phyloP scores from a whole-genome alignment of 1,140 invertebrate species.

The Drosophila erecta region DNA sequence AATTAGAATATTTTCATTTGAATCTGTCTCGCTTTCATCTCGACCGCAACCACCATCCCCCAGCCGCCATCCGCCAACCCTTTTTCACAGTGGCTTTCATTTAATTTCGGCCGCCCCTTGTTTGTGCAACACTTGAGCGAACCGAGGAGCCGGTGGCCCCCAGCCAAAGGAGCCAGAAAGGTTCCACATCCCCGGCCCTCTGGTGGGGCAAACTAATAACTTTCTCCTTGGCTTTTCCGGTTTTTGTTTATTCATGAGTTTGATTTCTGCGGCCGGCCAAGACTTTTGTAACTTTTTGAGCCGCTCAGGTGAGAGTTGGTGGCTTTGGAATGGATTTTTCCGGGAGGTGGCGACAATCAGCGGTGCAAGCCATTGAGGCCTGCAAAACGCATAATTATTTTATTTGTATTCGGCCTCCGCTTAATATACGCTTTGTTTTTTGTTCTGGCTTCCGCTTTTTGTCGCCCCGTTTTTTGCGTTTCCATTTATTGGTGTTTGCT shows the following conservation, averaged over 20 bases:
- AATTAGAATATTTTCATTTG: conserved; percentile 63
- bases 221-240: conserved; percentile 66
- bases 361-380: conserved; percentile 1
- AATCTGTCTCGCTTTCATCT: conserved; percentile 49
- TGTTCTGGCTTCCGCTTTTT: not conserved
- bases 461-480: not conserved
- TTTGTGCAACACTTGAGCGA: conserved; percentile 74
- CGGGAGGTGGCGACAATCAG: conserved; percentile 16
- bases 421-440: conserved; percentile 16
- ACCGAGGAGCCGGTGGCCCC: conserved; percentile 14
- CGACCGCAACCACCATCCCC: not conserved
- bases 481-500: conserved; percentile 1
- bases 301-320: conserved; percentile 54
- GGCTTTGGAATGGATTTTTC: not conserved
- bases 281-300: conserved; percentile 70
- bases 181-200: not conserved
- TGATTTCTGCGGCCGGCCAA: conserved; percentile 58
- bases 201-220: conserved; percentile 64
- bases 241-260: conserved; percentile 75
- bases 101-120: conserved; percentile 71
- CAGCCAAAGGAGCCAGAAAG: not conserved
- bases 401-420: conserved; percentile 33
- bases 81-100: conserved; percentile 63
- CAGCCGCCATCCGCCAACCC: conserved; percentile 27
- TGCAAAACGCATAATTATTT: conserved; percentile 56